Evolutionary conservation across 2,797 vertebrate species (phyloP).

Genomic region (Triplophysa yarkandensis): DNA sequence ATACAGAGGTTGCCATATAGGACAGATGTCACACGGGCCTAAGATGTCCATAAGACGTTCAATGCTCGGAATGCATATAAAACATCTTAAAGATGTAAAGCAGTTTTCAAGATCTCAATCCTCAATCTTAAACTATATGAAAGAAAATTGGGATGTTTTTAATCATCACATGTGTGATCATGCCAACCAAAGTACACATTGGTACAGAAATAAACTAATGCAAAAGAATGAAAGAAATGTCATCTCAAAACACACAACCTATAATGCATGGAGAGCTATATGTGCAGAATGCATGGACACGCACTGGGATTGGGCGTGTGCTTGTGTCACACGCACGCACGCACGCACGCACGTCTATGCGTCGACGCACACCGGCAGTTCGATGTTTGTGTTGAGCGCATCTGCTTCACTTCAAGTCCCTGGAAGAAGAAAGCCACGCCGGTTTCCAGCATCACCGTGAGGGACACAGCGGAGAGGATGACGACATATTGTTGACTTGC

Average conservation of each 20-base stretch:
- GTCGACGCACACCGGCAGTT: conserved; percentile 50
- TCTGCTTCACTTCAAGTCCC: conserved; percentile 11
- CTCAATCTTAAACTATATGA: too few species aligned
- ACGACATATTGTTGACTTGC: conserved; percentile 43
- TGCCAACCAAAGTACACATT: too few species aligned
- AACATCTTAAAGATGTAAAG: too few species aligned
- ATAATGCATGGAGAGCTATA: conserved; percentile 10
- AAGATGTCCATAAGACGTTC: too few species aligned
- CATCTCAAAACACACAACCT: background rate
- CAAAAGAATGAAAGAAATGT: background rate
- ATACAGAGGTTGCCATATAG: too few species aligned
- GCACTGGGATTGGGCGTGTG: conserved; percentile 54
- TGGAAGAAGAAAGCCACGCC: background rate
- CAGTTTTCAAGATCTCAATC: too few species aligned
- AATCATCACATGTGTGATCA: too few species aligned
- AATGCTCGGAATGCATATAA: too few species aligned
- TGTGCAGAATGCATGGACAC: conserved; percentile 22
- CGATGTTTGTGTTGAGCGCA: conserved; percentile 20
- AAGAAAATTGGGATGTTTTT: too few species aligned
- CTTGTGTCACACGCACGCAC: conserved; percentile 35
- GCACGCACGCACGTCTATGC: conserved; percentile 16
- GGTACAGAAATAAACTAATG: background rate
- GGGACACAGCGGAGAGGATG: conserved; percentile 33
- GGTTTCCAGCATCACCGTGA: background rate
- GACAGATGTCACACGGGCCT: too few species aligned